Conservation (phyloP, 2,888 invertebrate genomes). For the Loripinus fragilis region DNA sequence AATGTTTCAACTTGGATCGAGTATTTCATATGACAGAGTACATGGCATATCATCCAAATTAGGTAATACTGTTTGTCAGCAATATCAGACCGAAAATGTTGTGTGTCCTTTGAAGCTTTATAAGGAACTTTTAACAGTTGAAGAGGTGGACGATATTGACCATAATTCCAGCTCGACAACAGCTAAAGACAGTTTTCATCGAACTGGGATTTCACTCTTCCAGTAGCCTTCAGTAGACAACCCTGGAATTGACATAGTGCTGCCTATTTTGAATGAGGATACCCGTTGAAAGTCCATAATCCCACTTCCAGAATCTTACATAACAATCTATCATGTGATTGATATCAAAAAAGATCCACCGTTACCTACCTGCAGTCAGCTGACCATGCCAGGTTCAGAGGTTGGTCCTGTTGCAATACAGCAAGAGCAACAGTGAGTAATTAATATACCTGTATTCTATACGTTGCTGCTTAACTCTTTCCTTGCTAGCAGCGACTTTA, state of each 20-base stretch:
- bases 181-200: background rate
- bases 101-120: background rate
- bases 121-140: background rate
- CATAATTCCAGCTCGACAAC: background rate
- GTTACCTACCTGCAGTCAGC: background rate
- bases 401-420: no score
- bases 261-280: background rate
- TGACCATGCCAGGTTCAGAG: no score
- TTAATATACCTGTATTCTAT: no score
- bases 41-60: background rate
- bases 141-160: conserved; percentile 12
- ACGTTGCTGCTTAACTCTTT: no score
- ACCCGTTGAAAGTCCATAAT: background rate
- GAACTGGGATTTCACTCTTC: conserved; percentile 7
- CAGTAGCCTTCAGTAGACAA: background rate
- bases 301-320: background rate
- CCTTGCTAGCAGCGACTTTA: no score
- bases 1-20: background rate
- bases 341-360: background rate
- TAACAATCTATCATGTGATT: background rate
- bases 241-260: background rate
- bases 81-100: background rate
- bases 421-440: no score
- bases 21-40: background rate
- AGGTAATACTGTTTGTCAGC: no score